phyloP scores from a whole-genome alignment of 2,113 vertebrate genomes.

The Chaetura pelagica region DNA sequence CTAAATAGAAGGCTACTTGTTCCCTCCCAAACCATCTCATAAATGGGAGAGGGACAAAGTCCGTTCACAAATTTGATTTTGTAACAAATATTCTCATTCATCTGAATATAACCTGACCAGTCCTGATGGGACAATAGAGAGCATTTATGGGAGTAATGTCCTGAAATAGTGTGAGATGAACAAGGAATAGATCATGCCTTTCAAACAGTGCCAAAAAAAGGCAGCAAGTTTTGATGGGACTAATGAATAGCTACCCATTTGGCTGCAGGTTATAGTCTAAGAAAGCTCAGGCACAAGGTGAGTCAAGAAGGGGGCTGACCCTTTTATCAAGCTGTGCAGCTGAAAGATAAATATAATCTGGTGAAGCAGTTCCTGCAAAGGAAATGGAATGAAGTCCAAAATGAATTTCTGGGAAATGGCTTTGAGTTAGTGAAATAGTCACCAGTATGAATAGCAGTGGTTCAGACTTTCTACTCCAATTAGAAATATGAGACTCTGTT shows the following conservation, averaged over 20 bases:
- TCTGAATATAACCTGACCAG: neutral
- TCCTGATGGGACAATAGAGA: accelerated
- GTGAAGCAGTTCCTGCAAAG: neutral
- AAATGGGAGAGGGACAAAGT: neutral
- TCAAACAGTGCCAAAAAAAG: neutral
- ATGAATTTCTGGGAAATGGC: neutral
- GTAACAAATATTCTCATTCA: neutral
- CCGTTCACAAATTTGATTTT: neutral
- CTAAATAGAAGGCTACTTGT: neutral
- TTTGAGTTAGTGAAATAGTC: neutral
- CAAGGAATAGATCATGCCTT: neutral
- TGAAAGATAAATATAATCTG: neutral
- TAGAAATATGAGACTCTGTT: neutral
- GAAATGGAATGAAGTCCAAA: neutral
- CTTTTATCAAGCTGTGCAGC: neutral
- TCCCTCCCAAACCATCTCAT: accelerated
- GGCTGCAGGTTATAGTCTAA: neutral
- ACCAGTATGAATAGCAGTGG: neutral
- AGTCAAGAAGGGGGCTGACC: neutral
- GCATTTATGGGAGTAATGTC: neutral
- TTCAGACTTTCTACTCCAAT: neutral
- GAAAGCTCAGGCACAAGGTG: neutral
- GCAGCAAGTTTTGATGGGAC: accelerated
- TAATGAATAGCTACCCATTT: neutral
- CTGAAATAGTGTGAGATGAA: neutral